Percentiles rank a stretch among this genome's conserved stretches.
phyloP scores from a whole-genome alignment of 2,113 vertebrate genomes.

The Cyanoderma ruficeps region DNA sequence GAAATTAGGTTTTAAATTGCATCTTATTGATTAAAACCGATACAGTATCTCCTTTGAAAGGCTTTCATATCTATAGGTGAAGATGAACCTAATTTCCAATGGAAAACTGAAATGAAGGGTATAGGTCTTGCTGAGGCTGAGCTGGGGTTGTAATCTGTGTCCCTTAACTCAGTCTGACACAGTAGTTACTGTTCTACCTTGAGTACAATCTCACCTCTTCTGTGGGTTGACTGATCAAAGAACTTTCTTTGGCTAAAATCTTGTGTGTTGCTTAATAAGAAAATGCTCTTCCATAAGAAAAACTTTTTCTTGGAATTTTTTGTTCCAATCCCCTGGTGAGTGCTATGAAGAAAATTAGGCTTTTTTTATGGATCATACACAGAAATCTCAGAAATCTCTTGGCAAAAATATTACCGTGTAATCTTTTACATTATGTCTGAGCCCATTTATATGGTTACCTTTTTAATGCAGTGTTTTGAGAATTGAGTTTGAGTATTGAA shows the following conservation, averaged over 20 bases:
- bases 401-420: neutral
- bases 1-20: conserved; percentile 19
- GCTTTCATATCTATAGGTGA: neutral
- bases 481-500: neutral
- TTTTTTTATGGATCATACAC: neutral
- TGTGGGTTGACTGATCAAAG: neutral
- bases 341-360: neutral
- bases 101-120: neutral
- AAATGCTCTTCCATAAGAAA: neutral
- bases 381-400: neutral
- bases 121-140: neutral
- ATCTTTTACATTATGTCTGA: neutral
- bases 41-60: neutral
- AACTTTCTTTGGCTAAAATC: neutral
- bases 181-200: neutral
- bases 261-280: neutral
- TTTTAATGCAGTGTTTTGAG: neutral
- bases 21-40: neutral
- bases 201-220: neutral
- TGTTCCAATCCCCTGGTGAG: neutral
- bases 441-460: neutral
- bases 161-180: neutral
- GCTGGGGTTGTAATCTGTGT: neutral
- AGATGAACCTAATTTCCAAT: neutral
- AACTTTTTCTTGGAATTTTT: neutral